These are phyloP conservation scores for Babylonia areolata DNA, from an alignment of 1,140 invertebrate genomes.

Conservation along the genomic window DNA sequence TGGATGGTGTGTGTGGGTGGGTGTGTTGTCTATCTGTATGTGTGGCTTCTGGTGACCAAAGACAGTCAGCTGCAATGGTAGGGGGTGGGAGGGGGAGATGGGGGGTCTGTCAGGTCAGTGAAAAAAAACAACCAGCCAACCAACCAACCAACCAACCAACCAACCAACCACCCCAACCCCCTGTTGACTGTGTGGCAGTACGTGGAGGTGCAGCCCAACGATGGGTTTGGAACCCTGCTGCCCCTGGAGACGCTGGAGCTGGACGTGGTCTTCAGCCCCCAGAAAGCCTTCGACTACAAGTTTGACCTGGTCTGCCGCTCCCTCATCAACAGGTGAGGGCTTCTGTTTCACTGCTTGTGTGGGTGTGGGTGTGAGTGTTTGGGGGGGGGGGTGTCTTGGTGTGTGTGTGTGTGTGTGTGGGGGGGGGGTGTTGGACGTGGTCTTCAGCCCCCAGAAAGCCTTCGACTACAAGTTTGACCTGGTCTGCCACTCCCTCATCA, in stretches of 20 bases:
- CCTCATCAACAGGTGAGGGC: slow-evolving; percentile 74
- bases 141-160: no score
- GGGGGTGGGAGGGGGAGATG: no score
- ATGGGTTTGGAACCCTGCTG: slow-evolving; percentile 76
- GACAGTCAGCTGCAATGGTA: no score
- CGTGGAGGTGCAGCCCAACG: slow-evolving; percentile 76
- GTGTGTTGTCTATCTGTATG: no score
- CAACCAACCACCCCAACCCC: no score
- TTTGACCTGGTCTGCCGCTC: slow-evolving; percentile 74
- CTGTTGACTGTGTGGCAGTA: slow-evolving; percentile 57
- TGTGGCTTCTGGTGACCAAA: no score
- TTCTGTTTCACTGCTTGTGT: neutral
- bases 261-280: slow-evolving; percentile 75
- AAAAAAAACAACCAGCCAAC: no score
- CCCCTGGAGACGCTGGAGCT: slow-evolving; percentile 74
- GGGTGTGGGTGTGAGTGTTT: neutral
- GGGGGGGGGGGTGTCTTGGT: neutral
- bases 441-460: slow-evolving; percentile 70
- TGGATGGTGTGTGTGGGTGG: no score
- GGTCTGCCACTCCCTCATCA: slow-evolving; percentile 67
- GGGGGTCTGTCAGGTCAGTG: no score
- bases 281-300: slow-evolving; percentile 72
- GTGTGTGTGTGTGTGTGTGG: neutral
- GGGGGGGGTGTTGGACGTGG: slow-evolving; percentile 73
- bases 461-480: no score